phyloP scores from a whole-genome alignment of 2,888 invertebrate species.

The Lithophane leautieri region DNA sequence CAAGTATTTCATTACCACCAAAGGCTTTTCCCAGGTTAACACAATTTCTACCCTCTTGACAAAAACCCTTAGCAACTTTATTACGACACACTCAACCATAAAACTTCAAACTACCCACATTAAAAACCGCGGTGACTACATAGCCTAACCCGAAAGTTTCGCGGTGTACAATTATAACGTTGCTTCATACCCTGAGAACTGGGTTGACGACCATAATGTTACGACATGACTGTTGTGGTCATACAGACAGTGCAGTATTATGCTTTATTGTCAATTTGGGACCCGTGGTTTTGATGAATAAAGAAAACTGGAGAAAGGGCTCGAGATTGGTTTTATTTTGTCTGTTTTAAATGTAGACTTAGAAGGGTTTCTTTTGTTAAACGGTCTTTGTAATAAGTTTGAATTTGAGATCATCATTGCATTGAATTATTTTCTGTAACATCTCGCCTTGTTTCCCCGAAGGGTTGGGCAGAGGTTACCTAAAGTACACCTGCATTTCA shows the following conservation, averaged over 20 bases:
- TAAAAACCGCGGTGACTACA: constrained; percentile 32
- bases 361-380: constrained; percentile 14
- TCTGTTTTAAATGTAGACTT: constrained; percentile 19
- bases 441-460: too few relatives aligned
- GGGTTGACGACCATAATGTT: constrained; percentile 43
- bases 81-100: neutral
- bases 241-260: constrained; percentile 27
- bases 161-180: constrained; percentile 45
- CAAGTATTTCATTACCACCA: neutral
- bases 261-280: constrained; percentile 26
- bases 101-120: constrained; percentile 29
- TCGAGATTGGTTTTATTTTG: constrained; percentile 31
- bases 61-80: neutral
- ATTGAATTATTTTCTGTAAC: neutral
- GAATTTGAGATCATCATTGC: constrained; percentile 10
- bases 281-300: neutral
- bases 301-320: constrained; percentile 41
- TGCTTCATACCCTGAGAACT: constrained; percentile 62
- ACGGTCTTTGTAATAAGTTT: constrained; percentile 21
- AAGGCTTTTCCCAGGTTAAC: too few relatives aligned
- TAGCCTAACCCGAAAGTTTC: constrained; percentile 45
- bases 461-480: too few relatives aligned
- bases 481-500: too few relatives aligned
- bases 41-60: neutral
- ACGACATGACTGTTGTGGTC: constrained; percentile 48